These are phyloP conservation scores for Garra rufa DNA, from an alignment of 2,113 vertebrate genomes.

Conservation along the genomic window DNA sequence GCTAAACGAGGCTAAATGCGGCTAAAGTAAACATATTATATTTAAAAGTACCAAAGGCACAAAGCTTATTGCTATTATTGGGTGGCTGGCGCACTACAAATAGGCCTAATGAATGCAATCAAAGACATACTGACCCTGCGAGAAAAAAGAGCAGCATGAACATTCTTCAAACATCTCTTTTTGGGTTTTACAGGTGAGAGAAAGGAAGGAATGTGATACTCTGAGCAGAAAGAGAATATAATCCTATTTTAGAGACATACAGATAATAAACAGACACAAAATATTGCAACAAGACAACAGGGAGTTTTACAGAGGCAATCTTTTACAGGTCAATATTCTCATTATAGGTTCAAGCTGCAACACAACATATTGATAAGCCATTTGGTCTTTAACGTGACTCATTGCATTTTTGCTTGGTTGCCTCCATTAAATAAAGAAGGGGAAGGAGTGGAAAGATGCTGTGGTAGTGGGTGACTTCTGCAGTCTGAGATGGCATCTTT, in stretches of 20 bases:
- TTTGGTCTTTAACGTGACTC: conserved; percentile 29
- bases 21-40: no score
- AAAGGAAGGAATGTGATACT: neutral
- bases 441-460: conserved; percentile 36
- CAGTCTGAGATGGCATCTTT: conserved; percentile 34
- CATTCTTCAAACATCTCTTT: neutral
- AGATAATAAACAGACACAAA: neutral
- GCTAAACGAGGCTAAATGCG: no score
- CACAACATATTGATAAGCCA: conserved; percentile 32
- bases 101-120: no score
- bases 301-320: neutral
- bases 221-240: neutral
- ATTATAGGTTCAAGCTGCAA: neutral
- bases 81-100: no score
- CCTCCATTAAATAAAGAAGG: conserved; percentile 63
- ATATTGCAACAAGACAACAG: neutral
- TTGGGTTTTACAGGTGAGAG: neutral
- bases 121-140: no score
- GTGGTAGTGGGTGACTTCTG: neutral
- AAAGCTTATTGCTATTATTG: no score
- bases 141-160: neutral
- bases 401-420: conserved; percentile 11
- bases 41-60: no score
- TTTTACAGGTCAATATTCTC: conserved; percentile 1
- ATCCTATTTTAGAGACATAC: neutral